Percentiles rank a stretch among this genome's conserved stretches.
Evolutionary conservation across 2,113 vertebrate genomes (phyloP).

Genomic region (Bos javanicus): DNA sequence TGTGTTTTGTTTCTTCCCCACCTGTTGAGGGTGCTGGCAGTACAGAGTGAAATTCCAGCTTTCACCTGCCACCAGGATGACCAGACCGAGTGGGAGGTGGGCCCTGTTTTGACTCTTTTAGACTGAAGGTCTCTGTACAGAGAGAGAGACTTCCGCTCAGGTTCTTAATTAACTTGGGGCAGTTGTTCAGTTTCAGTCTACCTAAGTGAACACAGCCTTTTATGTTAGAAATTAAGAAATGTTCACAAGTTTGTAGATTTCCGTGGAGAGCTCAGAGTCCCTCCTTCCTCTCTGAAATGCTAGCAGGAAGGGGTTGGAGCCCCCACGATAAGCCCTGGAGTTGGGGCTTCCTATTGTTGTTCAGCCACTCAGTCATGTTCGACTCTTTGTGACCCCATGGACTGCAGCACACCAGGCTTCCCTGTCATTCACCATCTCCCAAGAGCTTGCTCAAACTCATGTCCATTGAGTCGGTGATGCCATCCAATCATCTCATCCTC

Average conservation of each 20-base stretch:
- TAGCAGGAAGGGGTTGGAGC: background rate
- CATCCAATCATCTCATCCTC: background rate
- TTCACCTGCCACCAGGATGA: background rate
- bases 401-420: background rate
- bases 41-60: rapidly evolving
- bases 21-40: background rate
- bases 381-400: background rate
- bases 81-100: rapidly evolving
- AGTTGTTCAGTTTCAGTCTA: background rate
- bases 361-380: background rate
- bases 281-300: background rate
- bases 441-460: background rate
- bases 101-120: background rate
- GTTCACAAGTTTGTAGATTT: background rate
- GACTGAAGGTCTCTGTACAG: background rate
- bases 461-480: background rate
- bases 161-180: background rate
- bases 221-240: background rate
- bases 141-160: background rate
- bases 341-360: background rate
- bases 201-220: background rate
- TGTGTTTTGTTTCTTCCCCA: background rate
- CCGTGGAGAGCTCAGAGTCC: background rate
- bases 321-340: background rate
- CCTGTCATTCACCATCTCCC: background rate